Conservation (phyloP, 2,113 vertebrate species). For the Pterocles gutturalis region DNA sequence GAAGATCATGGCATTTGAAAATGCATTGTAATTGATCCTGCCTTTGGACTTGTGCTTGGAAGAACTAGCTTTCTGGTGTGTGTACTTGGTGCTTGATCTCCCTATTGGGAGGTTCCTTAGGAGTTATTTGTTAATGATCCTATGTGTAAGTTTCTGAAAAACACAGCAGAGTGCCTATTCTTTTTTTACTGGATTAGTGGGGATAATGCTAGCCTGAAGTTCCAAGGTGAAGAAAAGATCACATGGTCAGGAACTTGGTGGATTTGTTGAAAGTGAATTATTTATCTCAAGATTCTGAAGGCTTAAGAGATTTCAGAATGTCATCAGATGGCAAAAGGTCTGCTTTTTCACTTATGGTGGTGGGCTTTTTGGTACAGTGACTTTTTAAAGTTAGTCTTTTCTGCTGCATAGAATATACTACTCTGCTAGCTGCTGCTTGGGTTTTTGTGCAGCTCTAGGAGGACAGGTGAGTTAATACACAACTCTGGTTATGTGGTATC, state of each 20-base stretch:
- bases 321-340: neutral
- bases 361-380: neutral
- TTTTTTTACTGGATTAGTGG: neutral
- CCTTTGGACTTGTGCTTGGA: neutral
- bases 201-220: neutral
- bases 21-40: neutral
- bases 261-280: neutral
- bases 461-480: neutral
- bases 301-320: neutral
- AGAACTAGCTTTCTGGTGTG: neutral
- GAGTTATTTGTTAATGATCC: neutral
- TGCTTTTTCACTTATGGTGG: neutral
- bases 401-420: neutral
- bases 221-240: neutral
- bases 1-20: conserved; percentile 10
- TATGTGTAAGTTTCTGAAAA: neutral
- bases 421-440: neutral
- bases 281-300: neutral
- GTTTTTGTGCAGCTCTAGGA: neutral
- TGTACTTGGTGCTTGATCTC: neutral
- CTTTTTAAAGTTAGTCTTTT: neutral
- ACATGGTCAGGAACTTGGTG: neutral
- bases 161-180: neutral
- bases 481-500: neutral
- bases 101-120: neutral